Conservation (phyloP, 1,140 invertebrate species). For the Heterodera carotae region DNA sequence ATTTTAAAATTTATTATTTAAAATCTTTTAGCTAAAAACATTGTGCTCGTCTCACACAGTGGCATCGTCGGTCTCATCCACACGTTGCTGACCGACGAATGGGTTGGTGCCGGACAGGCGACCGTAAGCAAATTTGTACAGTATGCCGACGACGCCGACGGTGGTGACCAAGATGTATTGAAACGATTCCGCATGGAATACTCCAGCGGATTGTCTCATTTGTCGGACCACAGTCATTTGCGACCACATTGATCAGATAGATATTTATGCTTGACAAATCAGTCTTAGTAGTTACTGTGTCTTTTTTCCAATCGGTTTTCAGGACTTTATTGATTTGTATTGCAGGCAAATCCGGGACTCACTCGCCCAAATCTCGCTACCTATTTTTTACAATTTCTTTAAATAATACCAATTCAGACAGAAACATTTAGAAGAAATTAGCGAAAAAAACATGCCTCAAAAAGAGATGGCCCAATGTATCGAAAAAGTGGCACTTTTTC, state of each 20-base stretch:
- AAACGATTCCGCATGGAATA: neutral
- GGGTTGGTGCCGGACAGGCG: neutral
- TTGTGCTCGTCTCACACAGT: neutral
- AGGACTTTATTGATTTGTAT: too few species aligned
- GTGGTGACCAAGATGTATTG: neutral
- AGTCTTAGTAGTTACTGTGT: too few species aligned
- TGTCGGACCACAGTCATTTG: neutral
- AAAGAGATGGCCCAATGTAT: too few species aligned
- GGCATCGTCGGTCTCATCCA: neutral
- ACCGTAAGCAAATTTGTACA: neutral
- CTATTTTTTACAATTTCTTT: too few species aligned
- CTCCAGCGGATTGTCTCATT: neutral
- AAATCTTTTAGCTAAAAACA: neutral
- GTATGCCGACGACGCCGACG: neutral
- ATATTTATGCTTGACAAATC: neutral
- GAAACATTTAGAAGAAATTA: too few species aligned
- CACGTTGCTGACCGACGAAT: neutral
- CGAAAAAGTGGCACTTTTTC: too few species aligned
- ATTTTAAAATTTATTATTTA: neutral
- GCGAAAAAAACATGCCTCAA: too few species aligned
- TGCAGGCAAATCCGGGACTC: too few species aligned
- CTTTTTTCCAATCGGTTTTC: too few species aligned
- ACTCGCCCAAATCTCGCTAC: too few species aligned
- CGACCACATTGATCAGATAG: neutral
- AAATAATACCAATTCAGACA: too few species aligned